Conservation (phyloP, 2,888 invertebrate species). For the Crioceris asparagi region DNA sequence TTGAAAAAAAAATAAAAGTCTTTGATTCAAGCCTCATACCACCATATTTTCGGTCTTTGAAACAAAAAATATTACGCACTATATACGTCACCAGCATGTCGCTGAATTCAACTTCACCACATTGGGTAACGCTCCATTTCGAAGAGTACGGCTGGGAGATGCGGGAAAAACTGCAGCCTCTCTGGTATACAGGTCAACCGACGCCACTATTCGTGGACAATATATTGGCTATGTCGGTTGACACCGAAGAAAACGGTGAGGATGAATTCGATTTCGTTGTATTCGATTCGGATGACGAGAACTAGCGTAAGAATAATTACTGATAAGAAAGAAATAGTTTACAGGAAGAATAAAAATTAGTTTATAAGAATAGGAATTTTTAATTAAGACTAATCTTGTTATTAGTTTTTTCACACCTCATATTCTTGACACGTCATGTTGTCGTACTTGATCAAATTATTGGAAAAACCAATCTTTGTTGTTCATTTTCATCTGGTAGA, state of each 20-base stretch:
- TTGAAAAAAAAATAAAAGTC: not conserved
- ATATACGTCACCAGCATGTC: constrained; percentile 12
- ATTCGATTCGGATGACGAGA: not conserved
- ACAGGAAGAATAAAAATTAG: too few species aligned
- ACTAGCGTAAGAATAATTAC: too few species aligned
- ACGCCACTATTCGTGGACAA: constrained; percentile 11
- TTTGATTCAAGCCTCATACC: constrained; percentile 2
- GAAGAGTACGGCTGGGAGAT: constrained; percentile 9
- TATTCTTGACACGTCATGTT: too few species aligned
- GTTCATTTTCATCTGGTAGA: too few species aligned
- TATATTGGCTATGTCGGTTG: not conserved
- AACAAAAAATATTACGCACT: constrained; percentile 11
- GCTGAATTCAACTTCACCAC: constrained; percentile 10
- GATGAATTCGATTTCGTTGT: not conserved
- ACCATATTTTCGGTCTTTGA: constrained; percentile 9
- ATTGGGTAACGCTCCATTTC: constrained; percentile 4
- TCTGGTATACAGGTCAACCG: constrained; percentile 12
- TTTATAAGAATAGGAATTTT: too few species aligned
- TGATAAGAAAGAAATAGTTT: too few species aligned
- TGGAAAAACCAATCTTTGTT: too few species aligned
- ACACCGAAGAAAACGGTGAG: not conserved
- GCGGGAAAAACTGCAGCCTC: constrained; percentile 11
- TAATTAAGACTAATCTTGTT: too few species aligned
- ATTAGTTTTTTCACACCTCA: too few species aligned
- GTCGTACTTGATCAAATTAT: too few species aligned